Base-by-base conservation (phyloP, 2,888 invertebrate genomes). In the Meghimatium bilineatum region DNA sequence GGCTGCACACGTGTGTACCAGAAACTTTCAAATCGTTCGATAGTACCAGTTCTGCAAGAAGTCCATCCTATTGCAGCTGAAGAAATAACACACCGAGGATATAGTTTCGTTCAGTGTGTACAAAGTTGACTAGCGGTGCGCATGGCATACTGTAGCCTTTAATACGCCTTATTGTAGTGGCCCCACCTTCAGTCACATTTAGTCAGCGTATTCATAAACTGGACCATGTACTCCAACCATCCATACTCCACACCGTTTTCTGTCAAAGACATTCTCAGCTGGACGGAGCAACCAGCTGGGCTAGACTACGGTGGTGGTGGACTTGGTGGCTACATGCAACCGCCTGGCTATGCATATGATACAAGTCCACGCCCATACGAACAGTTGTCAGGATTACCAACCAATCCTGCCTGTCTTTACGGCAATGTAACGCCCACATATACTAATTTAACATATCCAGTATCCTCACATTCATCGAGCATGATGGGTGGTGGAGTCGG, bases 341-440 rank as follows among this genome's bases (percentile, higher is more conserved):
- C 79, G n/a, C 78, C 78, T n/a, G 49, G 49, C 34, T 85, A 85
- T 60, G 79, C 79, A n/a, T 80, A 78, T 32, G 85, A 85, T 29
- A 67, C 72, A n/a, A 82, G 82, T 56, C 85, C 85, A 32, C 76
- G 76, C 29, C 52, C 83, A 23, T 83, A 83, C 44, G 83, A 83
- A 26, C 83, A 79, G 66, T 23, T 79, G 49, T 52, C 82, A 32
- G 56, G 69, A 32, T 52, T 83, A 36, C 56, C 83, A 60, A 77
- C 75, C 80, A 85, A 85, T 74, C 85, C 85, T 17, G 85, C 85
- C 17, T 85, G 85, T 74, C 75, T 85, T 34, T 85, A 85, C 44
- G 85, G 85, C 75, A 85, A 71, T 44, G 74, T 49, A 29, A 79
- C 85, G 69, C 85, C 85, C 26, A 82, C 85, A 0, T 82, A 85